phyloP scores from a whole-genome alignment of 2,113 vertebrate genomes.

The Muntiacus muntjak region DNA sequence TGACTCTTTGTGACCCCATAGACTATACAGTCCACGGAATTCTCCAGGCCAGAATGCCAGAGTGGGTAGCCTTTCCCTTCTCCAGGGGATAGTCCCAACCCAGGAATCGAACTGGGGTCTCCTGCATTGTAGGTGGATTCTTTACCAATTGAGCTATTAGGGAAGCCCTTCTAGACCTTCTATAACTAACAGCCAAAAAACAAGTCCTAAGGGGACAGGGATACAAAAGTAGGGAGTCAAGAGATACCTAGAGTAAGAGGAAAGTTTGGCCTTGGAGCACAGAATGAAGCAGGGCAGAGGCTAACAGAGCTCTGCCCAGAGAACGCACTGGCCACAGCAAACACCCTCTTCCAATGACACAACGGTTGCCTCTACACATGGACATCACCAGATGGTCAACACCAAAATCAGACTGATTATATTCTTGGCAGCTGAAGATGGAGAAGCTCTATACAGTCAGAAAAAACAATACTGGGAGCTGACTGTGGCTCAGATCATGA shows the following conservation, averaged over 20 bases:
- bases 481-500: background rate
- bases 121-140: background rate
- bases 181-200: background rate
- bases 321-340: rapidly evolving
- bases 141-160: background rate
- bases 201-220: rapidly evolving
- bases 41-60: background rate
- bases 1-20: background rate
- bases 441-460: background rate
- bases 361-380: background rate
- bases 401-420: background rate
- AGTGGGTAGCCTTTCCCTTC: background rate
- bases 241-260: background rate
- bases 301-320: background rate
- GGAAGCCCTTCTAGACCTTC: background rate
- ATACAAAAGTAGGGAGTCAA: background rate
- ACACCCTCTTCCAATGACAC: background rate
- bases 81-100: background rate
- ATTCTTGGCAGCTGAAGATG: background rate
- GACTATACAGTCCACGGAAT: background rate
- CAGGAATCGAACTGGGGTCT: background rate
- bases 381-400: background rate
- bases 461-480: background rate
- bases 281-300: background rate
- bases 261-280: background rate